Percentiles rank a stretch among this genome's conserved stretches.
Conservation (phyloP, 2,113 vertebrate species). For the Tichodroma muraria region DNA sequence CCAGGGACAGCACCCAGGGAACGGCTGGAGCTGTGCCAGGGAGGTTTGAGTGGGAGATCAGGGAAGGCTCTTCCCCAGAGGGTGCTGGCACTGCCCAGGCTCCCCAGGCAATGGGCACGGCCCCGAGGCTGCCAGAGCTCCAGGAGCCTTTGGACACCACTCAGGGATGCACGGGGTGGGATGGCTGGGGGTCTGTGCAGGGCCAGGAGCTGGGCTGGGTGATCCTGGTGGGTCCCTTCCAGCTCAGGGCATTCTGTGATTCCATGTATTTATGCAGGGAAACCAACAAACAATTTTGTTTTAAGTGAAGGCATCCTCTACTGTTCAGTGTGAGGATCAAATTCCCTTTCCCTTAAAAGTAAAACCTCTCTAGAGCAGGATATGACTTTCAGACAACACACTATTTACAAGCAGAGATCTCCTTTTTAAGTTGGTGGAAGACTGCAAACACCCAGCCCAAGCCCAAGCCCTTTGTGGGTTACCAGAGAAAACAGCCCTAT, state of each 20-base stretch:
- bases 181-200: background rate
- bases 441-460: background rate
- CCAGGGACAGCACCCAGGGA: background rate
- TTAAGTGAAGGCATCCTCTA: no score
- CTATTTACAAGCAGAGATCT: background rate
- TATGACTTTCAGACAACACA: background rate
- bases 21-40: fast-evolving
- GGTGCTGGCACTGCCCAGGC: background rate
- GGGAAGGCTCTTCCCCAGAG: background rate
- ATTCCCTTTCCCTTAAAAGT: background rate
- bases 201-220: fast-evolving
- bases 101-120: no score
- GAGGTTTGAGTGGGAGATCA: fast-evolving
- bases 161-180: background rate
- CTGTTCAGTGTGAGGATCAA: background rate
- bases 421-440: background rate
- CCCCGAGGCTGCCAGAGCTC: background rate
- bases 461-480: fast-evolving
- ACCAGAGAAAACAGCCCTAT: background rate
- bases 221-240: background rate
- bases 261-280: background rate
- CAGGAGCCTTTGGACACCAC: background rate
- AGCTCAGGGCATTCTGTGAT: fast-evolving
- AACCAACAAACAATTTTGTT: background rate
- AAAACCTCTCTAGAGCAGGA: background rate